These are phyloP conservation scores for Hucho hucho DNA, from an alignment of 2,113 vertebrate genomes.

Conservation along the genomic window DNA sequence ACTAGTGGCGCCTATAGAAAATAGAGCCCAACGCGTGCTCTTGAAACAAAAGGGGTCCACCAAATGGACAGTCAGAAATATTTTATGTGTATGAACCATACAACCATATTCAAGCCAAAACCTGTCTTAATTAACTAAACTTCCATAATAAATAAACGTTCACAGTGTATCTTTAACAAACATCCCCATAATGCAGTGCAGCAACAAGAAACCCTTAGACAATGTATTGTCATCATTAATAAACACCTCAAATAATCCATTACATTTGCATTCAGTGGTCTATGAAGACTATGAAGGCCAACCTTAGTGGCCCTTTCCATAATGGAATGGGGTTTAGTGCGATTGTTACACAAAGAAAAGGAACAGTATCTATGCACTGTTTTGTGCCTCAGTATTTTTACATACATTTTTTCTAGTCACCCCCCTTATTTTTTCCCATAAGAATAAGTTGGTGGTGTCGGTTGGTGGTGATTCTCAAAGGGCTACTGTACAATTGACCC, in stretches of 20 bases:
- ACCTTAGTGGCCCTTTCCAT: not conserved
- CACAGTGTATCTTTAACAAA: too few species aligned
- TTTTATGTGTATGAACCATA: too few species aligned
- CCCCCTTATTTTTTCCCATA: conserved; percentile 2
- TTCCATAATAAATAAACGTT: too few species aligned
- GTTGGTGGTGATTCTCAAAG: conserved; percentile 37
- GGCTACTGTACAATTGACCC: conserved; percentile 36
- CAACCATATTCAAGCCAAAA: too few species aligned
- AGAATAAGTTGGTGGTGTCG: conserved; percentile 27
- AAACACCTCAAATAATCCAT: not conserved
- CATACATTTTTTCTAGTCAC: not conserved
- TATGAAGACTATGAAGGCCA: not conserved
- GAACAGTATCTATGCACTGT: not conserved
- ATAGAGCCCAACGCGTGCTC: too few species aligned
- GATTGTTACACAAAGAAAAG: not conserved
- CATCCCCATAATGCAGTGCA: too few species aligned
- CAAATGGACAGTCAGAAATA: too few species aligned
- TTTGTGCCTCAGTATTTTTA: not conserved
- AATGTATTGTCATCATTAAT: not conserved
- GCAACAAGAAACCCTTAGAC: not conserved
- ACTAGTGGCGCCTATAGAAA: too few species aligned
- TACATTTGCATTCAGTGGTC: not conserved
- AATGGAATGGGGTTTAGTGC: not conserved
- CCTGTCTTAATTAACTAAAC: too few species aligned
- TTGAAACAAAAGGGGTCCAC: too few species aligned